Conservation (phyloP, 2,888 invertebrate genomes). For the Nemoura dubitans region DNA sequence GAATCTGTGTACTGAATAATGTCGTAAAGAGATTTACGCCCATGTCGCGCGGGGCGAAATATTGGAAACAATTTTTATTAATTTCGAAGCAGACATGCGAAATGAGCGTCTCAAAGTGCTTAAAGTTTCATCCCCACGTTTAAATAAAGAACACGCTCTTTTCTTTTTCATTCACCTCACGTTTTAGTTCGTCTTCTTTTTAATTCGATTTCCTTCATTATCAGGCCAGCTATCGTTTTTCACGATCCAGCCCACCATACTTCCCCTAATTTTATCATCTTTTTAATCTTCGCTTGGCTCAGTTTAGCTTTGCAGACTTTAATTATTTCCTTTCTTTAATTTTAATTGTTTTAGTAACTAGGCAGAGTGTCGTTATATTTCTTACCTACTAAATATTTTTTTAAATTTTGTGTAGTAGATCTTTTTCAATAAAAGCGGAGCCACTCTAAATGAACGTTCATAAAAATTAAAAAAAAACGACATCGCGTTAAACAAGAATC, state of each 20-base stretch:
- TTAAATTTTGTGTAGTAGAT: too few relatives aligned
- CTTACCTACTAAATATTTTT: not conserved
- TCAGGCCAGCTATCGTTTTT: slow-evolving; percentile 30
- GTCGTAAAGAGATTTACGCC: not conserved
- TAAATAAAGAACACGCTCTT: slow-evolving; percentile 4
- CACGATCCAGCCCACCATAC: slow-evolving; percentile 17
- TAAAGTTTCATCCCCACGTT: slow-evolving; percentile 4
- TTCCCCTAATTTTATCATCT: slow-evolving; percentile 22
- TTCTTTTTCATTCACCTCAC: slow-evolving; percentile 24
- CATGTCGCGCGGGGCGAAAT: not conserved
- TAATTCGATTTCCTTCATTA: slow-evolving; percentile 38
- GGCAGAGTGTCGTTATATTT: not conserved
- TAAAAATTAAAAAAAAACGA: too few relatives aligned
- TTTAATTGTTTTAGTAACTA: not conserved
- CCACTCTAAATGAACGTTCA: too few relatives aligned
- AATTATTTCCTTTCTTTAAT: slow-evolving; percentile 17
- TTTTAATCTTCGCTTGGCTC: slow-evolving; percentile 27
- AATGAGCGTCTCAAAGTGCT: not conserved
- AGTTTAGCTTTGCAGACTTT: slow-evolving; percentile 8
- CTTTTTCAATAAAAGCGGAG: too few relatives aligned
- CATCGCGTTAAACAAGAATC: too few relatives aligned
- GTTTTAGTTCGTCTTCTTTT: not conserved
- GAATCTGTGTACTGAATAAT: not conserved
- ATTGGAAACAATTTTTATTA: slow-evolving; percentile 12
- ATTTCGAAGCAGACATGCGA: slow-evolving; percentile 7